A percentile compares a stretch with the other conserved stretches of the same genome.
Conservation (phyloP, 2,888 invertebrate species). For the Eutolmus rufibarbis region DNA sequence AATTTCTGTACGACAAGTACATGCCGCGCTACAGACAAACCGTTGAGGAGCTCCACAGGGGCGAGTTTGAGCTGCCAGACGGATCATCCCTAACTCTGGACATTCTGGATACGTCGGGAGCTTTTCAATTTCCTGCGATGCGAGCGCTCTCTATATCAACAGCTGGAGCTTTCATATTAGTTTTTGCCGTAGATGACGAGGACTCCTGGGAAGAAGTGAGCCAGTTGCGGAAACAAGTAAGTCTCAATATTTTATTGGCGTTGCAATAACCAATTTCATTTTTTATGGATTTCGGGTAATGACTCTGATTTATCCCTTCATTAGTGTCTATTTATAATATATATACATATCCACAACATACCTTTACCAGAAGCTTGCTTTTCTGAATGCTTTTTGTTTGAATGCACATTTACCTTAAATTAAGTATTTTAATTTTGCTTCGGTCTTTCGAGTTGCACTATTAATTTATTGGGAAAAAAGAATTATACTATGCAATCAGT, state of each 20-base stretch:
- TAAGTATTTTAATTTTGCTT: no score
- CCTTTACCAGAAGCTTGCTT: no score
- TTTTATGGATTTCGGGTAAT: neutral
- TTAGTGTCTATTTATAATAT: neutral
- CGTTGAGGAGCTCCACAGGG: conserved; percentile 70
- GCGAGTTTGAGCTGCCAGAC: conserved; percentile 60
- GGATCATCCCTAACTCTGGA: conserved; percentile 69
- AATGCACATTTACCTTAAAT: no score
- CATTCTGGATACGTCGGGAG: conserved; percentile 75
- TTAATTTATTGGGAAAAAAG: no score
- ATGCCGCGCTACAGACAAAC: conserved; percentile 68
- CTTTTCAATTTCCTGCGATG: conserved; percentile 78
- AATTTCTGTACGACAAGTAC: conserved; percentile 69
- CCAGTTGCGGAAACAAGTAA: conserved; percentile 64
- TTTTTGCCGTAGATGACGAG: conserved; percentile 71
- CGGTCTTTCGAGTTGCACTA: no score
- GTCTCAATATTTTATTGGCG: neutral
- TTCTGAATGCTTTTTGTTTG: no score
- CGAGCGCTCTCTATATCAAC: conserved; percentile 74
- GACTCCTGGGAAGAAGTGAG: conserved; percentile 68
- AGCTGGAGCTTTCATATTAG: conserved; percentile 77
- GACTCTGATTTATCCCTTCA: neutral
- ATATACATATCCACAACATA: no score
- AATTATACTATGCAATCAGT: no score
- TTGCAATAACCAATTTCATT: neutral